phyloP scores from a whole-genome alignment of 2,888 invertebrate species.

The Chorisops tibialis region DNA sequence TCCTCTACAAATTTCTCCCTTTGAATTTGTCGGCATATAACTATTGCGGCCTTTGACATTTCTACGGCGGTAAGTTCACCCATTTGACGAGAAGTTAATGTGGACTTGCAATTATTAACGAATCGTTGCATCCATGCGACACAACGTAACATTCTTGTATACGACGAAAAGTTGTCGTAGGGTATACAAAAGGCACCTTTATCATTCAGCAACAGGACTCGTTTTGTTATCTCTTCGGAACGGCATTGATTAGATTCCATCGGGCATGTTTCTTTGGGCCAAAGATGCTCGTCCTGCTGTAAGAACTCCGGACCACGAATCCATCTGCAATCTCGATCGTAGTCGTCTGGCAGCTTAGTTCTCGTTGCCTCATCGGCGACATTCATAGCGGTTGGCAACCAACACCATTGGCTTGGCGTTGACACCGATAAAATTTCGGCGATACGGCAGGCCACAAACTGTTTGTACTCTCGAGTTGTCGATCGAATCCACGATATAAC shows the following conservation, averaged over 20 bases:
- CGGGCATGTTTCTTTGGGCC: not conserved
- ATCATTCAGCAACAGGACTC: not conserved
- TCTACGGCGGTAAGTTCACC: not conserved
- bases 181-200: not conserved
- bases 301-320: not conserved
- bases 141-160: not conserved
- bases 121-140: not conserved
- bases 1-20: not conserved
- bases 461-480: too few relatives aligned
- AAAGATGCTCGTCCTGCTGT: not conserved
- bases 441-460: too few relatives aligned
- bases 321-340: not conserved
- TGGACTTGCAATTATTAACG: not conserved
- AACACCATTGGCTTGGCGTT: too few relatives aligned
- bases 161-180: conserved; percentile 5
- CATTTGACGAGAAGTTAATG: not conserved
- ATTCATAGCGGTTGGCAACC: too few relatives aligned
- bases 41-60: not conserved
- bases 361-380: too few relatives aligned
- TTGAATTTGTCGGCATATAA: not conserved
- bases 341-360: too few relatives aligned
- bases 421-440: too few relatives aligned
- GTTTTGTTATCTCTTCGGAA: not conserved
- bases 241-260: not conserved
- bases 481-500: too few relatives aligned